Evolutionary conservation across 1,140 invertebrate species (phyloP), one percentile per base, ranked within the genome.

Genomic region (Luehdorfia chinensis): DNA sequence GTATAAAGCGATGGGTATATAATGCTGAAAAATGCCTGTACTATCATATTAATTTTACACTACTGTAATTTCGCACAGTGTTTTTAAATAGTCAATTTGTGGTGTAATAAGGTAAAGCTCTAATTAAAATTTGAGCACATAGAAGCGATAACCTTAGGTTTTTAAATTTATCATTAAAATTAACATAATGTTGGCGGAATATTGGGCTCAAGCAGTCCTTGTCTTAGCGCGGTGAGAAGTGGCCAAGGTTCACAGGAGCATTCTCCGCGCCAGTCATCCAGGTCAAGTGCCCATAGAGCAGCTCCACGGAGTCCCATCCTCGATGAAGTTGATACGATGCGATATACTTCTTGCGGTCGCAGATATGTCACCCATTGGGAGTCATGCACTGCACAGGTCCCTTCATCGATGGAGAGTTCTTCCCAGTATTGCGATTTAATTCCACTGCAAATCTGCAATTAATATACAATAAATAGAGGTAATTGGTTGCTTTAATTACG

Each of bases 321-420:
- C n/a, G 39, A 27, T 11, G 39, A 30, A 18, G 39, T 87, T 32
- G 91, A 83, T 0, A 90, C 75, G 57, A 89, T 88, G 41, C 88
- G 84, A 16, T 88, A 79, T 32, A 93, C 90, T 48, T 92, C 93
- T 1, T 88, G 84, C 1, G 92, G 89, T 70, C 94, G 93, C 60
- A 96, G 92, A 67, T 93, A 97, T 0, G 93, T 92, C 1, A 94
- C 92, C 95, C 95, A 96, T 75, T 96, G 94, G 46, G 91, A 90
- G 0, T 91, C 92, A 39, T 84, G 88, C 27, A 89, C 90, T 0
- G 93, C 93, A 71, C 92, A 95, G 1, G 94, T 93, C 2, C 94
- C 95, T 13, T 90, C 89, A 33, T 88, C 53, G 0, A 88, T 86
- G 64, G 93, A 86, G 2, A 90, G 87, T 2, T 94, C 90, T 2